Evolutionary conservation across 2,888 invertebrate genomes (phyloP).

Genomic region (Eilema sororculum): DNA sequence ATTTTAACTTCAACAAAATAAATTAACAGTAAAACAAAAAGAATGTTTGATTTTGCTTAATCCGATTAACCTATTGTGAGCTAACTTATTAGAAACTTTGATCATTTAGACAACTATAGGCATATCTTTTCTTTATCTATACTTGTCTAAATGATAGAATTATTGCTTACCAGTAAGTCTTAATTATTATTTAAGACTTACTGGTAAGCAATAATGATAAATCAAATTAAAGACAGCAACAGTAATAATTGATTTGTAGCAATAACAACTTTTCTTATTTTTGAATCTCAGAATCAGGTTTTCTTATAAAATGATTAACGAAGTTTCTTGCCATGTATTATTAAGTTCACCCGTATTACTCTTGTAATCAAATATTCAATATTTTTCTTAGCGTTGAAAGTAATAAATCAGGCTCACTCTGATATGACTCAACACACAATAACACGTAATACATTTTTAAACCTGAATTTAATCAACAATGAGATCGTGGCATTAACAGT

Average conservation of each 20-base stretch:
- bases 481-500: conserved; percentile 46
- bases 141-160: no score
- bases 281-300: neutral
- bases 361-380: neutral
- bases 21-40: neutral
- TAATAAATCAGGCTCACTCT: conserved; percentile 21
- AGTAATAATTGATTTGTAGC: neutral
- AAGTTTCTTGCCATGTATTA: neutral
- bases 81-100: no score
- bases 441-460: conserved; percentile 32
- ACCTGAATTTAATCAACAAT: conserved; percentile 32
- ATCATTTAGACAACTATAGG: neutral
- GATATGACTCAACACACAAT: conserved; percentile 37
- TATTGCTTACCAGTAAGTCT: no score
- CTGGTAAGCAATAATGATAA: no score
- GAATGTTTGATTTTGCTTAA: neutral
- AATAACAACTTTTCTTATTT: neutral
- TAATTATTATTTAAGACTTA: neutral
- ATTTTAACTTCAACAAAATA: no score
- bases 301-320: neutral
- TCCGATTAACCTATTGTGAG: neutral
- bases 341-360: neutral
- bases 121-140: neutral
- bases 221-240: neutral
- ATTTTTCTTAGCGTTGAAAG: neutral